Evolutionary conservation across 2,113 vertebrate genomes (phyloP), one percentile per base, ranked within the genome.

Genomic region (Cercocebus atys): DNA sequence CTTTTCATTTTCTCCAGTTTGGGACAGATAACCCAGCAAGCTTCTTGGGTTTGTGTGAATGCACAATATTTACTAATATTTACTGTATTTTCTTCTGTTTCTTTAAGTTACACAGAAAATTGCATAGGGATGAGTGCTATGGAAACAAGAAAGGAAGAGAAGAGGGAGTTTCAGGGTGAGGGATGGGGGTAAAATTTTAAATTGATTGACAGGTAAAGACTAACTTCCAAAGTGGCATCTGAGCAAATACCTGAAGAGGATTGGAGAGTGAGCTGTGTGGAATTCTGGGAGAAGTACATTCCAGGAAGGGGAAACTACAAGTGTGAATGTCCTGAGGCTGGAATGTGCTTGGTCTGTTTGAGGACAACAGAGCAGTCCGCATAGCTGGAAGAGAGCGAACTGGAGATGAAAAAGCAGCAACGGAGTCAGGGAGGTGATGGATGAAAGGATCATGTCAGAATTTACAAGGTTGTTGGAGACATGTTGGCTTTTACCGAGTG

Each of bases 1-100:
- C 22, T 80, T 96, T 93, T 87, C 68, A 35, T 94, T 92, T 92
- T 80, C 61, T 93, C 22, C 84, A 68, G 64, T 66, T 79, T 88
- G 47, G 90, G 52, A 88, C n/a, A 89, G 90, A 93, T 61, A 79
- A 75, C 25, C 88, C 23, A 80, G 11, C 27, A 40, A 68, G 35
- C 12, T 20, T 80, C 35, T 75, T 78, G 50, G 27, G 17, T 43
- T 68, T 88, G 4, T 80, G 32, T 85, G 38, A 88, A 45, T 89
- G 32, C 23, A 47, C 11, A 59, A 6, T 59, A 66, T 43, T 87
- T 50, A 30, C 61, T 70, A 82, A 93, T 22, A 16, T 38, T 86
- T 90, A 64, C 43, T 16, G 20, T 82, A 78, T 78, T 78, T 96
- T 80, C 17, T 38, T 40, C 8, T 7, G 50, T 8, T 52, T 87